phyloP scores from a whole-genome alignment of 2,113 vertebrate species.

The Rhabdornis inornatus region DNA sequence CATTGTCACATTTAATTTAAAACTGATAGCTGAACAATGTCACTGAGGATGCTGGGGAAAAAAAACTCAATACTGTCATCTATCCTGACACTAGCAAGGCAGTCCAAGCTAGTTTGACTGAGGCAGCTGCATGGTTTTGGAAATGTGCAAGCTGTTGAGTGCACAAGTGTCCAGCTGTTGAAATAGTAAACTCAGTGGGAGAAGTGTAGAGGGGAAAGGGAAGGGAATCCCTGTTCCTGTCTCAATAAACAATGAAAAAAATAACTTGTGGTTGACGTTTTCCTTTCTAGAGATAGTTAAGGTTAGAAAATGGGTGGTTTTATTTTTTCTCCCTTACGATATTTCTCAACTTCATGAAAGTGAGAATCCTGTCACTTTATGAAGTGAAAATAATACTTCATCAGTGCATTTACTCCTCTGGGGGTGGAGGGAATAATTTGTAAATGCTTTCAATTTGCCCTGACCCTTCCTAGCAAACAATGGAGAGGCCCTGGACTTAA shows the following conservation, averaged over 20 bases:
- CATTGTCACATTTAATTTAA: not conserved
- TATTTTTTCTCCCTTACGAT: fast-evolving
- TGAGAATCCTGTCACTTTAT: not conserved
- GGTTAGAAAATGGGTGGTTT: not conserved
- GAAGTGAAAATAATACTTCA: not conserved
- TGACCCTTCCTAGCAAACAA: not conserved
- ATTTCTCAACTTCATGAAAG: not conserved
- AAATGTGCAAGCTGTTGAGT: not conserved
- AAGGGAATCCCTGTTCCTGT: not conserved
- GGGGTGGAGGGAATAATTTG: not conserved
- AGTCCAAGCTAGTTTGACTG: not conserved
- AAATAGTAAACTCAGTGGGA: not conserved
- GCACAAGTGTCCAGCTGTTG: not conserved
- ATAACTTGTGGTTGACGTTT: not conserved
- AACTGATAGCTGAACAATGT: not conserved
- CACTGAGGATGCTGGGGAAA: not conserved
- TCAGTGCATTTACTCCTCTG: not conserved
- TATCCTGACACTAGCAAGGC: not conserved
- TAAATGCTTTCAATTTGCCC: not conserved
- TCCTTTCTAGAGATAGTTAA: not conserved
- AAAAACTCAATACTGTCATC: not conserved
- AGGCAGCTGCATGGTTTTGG: not conserved
- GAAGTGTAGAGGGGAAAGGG: not conserved
- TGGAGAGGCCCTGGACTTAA: not conserved
- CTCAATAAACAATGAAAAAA: not conserved